Evolutionary conservation across 2,797 vertebrate species (phyloP), one percentile per base, ranked within the genome.

Genomic region (Onychomys leucogaster): DNA sequence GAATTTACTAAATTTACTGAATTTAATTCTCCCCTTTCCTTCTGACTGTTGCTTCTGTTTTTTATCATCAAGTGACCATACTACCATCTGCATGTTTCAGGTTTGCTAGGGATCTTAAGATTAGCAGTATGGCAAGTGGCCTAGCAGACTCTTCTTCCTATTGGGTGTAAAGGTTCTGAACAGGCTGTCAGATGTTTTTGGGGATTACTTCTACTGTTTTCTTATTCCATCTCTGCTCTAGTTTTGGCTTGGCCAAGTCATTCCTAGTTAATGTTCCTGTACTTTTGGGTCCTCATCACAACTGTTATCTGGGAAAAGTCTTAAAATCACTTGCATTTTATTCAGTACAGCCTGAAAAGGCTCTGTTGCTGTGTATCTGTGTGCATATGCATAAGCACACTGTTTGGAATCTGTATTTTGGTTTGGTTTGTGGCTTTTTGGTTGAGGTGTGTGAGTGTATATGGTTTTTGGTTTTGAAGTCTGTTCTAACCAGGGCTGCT

Each of bases 11-110:
- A 55, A 55, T 55, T 55, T 55, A 41, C 13, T 59, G 73, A 81
- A 57, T 96, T 90, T 61, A 91, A 75, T 92, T 69, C 25, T 57
- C 49, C 59, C 34, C 87, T 77, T 82, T 49, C 49, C 34, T 27
- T 81, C 67, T 63, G 6, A 23, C 75, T 82, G 0, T 57, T 77
- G 55, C 10, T 85, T 91, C 63, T 95, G 1, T 94, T 71, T n/a
- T 92, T 43, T 14, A 0, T 27, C 19, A 23, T 87, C 49, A 81
- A 49, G 61, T 76, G 41, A 76, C 25, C 75, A 75, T 23, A 17
- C 37, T 17, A 12, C 29, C 9, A 11, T 17, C 49, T 27, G 12
- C 29, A 41, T 65, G 17, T 46, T 29, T 9, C 23, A n/a, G n/a
- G 23, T 25, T 4, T 61, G 12, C n/a, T 75, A n/a, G 43, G 59